Evolutionary conservation across 2,888 invertebrate genomes (phyloP), one percentile per base, ranked within the genome.

Genomic region (Lycia hirtaria): DNA sequence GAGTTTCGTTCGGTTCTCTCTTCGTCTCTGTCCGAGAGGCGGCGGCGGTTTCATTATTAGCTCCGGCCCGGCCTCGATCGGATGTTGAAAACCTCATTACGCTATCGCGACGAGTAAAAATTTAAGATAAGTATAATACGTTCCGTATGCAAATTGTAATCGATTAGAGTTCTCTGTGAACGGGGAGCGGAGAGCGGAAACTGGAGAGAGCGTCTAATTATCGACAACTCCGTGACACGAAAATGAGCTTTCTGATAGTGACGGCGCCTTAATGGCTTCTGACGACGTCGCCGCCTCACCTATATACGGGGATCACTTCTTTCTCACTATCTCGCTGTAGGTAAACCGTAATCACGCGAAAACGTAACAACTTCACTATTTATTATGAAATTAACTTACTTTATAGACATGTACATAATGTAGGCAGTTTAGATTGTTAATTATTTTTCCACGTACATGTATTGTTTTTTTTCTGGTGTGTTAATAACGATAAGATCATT

Each of bases 121-220:
- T 71, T 73, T 66, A 70, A 68, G 73, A 69, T 74, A 73, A 72
- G 72, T 75, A 73, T 73, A 73, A 73, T 68, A 59, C 67, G 65
- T 75, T 80, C 74, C 64, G 71, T 71, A 83, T 83, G 83, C 75
- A 75, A 83, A 83, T 82, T 69, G 65, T 59, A 75, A 76, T 76
- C 72, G 68, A 67, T 71, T 72, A 69, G 67, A 71, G 71, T 72
- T 72, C 67, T 62, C 65, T 64, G 65, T 60, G 62, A 64, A 20
- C 49, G 52, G 30, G 47, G 44, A 49, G 40, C 49, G 52, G 30
- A 41, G 44, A 49, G 40, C 44, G 58, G 56, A 38, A 49, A 40
- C 49, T 57, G 55, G 33, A 20, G 32, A 40, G 48, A 56, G 55
- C 50, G 60, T 62, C 57, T 59, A 49, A 59, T 54, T 56, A 52